phyloP scores from a whole-genome alignment of 2,888 invertebrate genomes.

The Pyrocoelia pectoralis region DNA sequence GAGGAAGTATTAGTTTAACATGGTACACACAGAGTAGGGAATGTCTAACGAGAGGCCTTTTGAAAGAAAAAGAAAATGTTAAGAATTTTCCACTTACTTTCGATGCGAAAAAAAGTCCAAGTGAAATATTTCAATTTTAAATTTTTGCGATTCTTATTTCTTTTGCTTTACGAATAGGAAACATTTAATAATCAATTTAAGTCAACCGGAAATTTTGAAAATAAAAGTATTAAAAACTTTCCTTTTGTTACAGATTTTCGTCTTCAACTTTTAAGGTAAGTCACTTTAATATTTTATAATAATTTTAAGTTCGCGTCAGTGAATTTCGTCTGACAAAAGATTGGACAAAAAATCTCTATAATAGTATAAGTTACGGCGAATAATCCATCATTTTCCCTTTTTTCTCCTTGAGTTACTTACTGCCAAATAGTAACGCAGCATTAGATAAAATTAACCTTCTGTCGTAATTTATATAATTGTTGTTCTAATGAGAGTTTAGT shows the following conservation, averaged over 20 bases:
- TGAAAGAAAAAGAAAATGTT: no score
- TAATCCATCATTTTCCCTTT: no score
- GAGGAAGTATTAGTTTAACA: no score
- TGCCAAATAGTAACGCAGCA: background rate
- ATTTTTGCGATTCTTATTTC: no score
- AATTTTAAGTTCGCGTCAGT: background rate
- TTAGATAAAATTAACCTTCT: slow-evolving; percentile 2
- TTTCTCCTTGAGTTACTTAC: no score
- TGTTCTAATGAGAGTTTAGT: slow-evolving; percentile 13
- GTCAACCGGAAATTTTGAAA: background rate
- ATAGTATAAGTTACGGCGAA: no score
- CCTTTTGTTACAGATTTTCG: background rate
- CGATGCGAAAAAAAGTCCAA: no score
- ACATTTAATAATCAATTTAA: background rate
- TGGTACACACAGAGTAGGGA: no score
- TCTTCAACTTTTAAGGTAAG: background rate
- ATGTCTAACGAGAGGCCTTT: no score
- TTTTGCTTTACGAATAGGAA: background rate
- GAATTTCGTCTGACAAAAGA: background rate
- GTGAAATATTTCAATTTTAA: no score
- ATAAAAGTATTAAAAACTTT: background rate
- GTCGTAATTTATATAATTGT: slow-evolving; percentile 10
- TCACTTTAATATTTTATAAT: background rate
- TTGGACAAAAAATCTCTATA: no score
- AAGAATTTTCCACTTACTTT: no score